These are phyloP conservation scores for Leptopilina boulardi DNA, from an alignment of 1,140 invertebrate species.

Conservation along the genomic window DNA sequence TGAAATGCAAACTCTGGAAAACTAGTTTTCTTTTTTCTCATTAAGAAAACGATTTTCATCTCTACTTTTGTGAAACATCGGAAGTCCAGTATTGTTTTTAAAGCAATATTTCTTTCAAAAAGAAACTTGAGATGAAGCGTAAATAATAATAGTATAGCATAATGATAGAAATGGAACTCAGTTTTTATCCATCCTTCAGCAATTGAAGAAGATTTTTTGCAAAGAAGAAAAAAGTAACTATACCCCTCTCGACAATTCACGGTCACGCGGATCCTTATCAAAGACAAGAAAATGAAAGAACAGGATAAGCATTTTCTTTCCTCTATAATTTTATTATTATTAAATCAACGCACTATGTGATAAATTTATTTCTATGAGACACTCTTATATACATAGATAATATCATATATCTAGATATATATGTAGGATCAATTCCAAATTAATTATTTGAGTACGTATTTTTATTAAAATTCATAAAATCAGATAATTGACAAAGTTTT, in stretches of 20 bases:
- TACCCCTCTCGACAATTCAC: neutral
- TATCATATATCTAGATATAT: neutral
- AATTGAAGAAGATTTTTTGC: neutral
- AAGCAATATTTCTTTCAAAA: neutral
- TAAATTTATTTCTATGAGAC: neutral
- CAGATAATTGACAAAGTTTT: too few relatives aligned
- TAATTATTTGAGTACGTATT: too few relatives aligned
- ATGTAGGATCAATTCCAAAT: too few relatives aligned
- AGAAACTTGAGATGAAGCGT: neutral
- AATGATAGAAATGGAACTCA: neutral
- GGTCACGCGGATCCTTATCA: neutral
- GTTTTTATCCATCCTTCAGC: neutral
- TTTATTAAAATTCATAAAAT: too few relatives aligned
- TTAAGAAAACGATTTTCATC: neutral
- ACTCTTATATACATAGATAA: neutral
- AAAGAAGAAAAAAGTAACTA: neutral
- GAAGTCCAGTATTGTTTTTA: neutral
- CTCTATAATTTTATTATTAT: neutral
- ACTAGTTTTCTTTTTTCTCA: too few relatives aligned
- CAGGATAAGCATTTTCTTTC: neutral
- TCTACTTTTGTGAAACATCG: neutral
- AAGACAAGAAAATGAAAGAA: neutral
- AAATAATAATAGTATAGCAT: neutral
- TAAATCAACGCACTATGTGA: neutral
- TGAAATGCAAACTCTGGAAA: too few relatives aligned